Evolutionary conservation across 2,888 invertebrate genomes (phyloP).

Genomic region (Tineola bisselliella): DNA sequence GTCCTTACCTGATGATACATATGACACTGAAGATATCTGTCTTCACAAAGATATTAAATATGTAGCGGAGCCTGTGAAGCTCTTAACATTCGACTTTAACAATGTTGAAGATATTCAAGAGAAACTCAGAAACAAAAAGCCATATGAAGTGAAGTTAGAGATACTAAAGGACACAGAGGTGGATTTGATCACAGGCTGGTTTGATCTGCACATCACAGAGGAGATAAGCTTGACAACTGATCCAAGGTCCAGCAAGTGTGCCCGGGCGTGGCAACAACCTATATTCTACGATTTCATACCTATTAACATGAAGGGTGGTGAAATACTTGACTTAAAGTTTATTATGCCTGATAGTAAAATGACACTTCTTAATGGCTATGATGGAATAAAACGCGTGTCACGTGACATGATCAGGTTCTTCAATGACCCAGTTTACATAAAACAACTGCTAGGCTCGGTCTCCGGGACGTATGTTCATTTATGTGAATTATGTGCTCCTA

Average conservation of each 20-base stretch:
- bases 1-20: slow-evolving; percentile 60
- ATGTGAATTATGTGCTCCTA: slow-evolving; percentile 41
- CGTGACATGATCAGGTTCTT: slow-evolving; percentile 47
- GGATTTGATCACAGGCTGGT: slow-evolving; percentile 77
- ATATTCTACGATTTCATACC: slow-evolving; percentile 70
- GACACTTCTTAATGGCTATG: slow-evolving; percentile 29
- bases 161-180: slow-evolving; percentile 59
- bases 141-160: slow-evolving; percentile 41
- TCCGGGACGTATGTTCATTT: slow-evolving; percentile 38
- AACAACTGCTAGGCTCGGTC: slow-evolving; percentile 16
- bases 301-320: slow-evolving; percentile 29
- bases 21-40: slow-evolving; percentile 76
- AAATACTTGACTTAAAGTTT: slow-evolving; percentile 37
- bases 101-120: slow-evolving; percentile 55
- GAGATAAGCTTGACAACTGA: slow-evolving; percentile 70
- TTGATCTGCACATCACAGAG: slow-evolving; percentile 74
- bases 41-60: slow-evolving; percentile 62
- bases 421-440: slow-evolving; percentile 58
- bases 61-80: slow-evolving; percentile 64
- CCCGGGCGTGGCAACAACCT: slow-evolving; percentile 82
- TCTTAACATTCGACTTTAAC: slow-evolving; percentile 73
- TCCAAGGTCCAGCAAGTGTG: slow-evolving; percentile 53
- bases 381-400: slow-evolving; percentile 33
- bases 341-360: slow-evolving; percentile 47
- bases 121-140: slow-evolving; percentile 35